Evolutionary conservation across 2,113 vertebrate species (phyloP).

Genomic region (Ophthalmolycus amberensis): DNA sequence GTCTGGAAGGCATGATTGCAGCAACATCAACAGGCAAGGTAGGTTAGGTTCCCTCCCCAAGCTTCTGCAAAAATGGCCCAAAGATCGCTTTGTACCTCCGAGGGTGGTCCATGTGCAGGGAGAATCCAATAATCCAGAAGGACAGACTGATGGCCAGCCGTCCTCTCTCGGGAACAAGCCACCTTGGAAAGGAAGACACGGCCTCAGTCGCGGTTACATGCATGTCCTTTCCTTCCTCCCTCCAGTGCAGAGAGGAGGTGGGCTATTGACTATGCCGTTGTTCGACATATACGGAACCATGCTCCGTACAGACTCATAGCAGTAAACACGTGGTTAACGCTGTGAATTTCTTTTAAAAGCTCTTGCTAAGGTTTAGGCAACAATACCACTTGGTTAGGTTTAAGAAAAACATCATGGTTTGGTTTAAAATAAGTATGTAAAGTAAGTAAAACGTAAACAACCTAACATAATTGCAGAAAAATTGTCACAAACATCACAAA

Average conservation of each 20-base stretch:
- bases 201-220: neutral
- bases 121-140: neutral
- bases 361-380: neutral
- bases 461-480: neutral
- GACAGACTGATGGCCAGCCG: neutral
- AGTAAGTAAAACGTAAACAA: neutral
- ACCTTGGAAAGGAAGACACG: neutral
- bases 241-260: neutral
- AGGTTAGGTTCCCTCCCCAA: neutral
- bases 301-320: neutral
- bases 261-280: slow-evolving; percentile 1
- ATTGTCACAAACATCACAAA: neutral
- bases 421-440: neutral
- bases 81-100: neutral
- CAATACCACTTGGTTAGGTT: neutral
- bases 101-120: neutral
- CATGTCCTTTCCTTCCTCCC: neutral
- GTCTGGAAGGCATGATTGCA: neutral
- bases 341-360: neutral
- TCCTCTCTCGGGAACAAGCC: neutral
- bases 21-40: neutral
- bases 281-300: neutral
- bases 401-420: neutral
- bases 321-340: no score
- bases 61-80: neutral